Conservation (phyloP, 2,113 vertebrate species). For the Gambusia holbrooki region DNA sequence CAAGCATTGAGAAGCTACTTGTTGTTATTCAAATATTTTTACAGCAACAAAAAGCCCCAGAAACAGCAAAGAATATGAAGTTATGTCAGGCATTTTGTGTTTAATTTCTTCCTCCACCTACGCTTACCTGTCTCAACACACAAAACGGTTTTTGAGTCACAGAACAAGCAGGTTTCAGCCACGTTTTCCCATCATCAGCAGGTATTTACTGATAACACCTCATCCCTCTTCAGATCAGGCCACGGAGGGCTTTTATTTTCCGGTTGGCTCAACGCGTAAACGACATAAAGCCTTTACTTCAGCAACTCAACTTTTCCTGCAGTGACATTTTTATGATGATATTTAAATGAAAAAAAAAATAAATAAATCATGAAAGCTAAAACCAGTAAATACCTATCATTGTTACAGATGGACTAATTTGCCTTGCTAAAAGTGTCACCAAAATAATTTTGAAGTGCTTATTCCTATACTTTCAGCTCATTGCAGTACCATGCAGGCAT, state of each 20-base stretch:
- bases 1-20: constrained; percentile 16
- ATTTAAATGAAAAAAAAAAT: neutral
- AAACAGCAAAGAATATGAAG: neutral
- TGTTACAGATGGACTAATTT: neutral
- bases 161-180: neutral
- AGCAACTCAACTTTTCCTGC: neutral
- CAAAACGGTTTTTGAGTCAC: neutral
- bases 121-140: constrained; percentile 10
- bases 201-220: constrained; percentile 3
- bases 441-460: no score
- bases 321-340: neutral
- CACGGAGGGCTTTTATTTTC: neutral
- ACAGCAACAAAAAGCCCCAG: constrained; percentile 20
- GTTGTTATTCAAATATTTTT: constrained; percentile 23
- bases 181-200: neutral
- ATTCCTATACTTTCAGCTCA: no score
- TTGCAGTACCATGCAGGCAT: no score
- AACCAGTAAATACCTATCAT: neutral
- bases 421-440: no score
- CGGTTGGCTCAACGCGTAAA: no score
- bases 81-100: constrained; percentile 9
- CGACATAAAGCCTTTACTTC: neutral
- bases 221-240: neutral
- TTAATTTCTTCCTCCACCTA: neutral
- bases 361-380: neutral